Base-by-base conservation (phyloP, 1,140 invertebrate genomes). In the Gonatopus flavifemur region DNA sequence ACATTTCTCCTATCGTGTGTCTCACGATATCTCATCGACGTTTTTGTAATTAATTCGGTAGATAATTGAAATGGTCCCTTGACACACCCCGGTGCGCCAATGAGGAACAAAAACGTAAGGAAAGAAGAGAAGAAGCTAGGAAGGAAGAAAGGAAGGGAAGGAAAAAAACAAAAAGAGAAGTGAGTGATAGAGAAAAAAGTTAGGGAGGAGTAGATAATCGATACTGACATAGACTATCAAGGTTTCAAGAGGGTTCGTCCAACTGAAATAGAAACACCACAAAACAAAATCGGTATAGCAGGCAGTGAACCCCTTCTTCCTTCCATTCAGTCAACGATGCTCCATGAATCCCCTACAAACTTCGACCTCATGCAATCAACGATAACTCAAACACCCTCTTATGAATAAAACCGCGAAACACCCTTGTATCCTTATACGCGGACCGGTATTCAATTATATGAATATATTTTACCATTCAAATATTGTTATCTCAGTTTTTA, bases 161-260 rank as follows among this genome's bases (percentile, higher is more conserved):
- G n/a, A n/a, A n/a, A n/a, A n/a, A n/a, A n/a, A n/a, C n/a, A n/a
- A n/a, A n/a, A n/a, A n/a, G n/a, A n/a, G n/a, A n/a, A n/a, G n/a
- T n/a, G n/a, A n/a, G n/a, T n/a, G n/a, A n/a, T n/a, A n/a, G n/a
- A n/a, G n/a, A n/a, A n/a, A n/a, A n/a, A n/a, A n/a, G 35, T 24
- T 35, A 22, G 35, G 46, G 57, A 55, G 58, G 55, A 57, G 67
- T 72, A 68, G 70, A 73, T 74, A 74, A 74, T 74, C 72, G 69
- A 74, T 74, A 74, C 52, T 59, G 60, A 58, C 65, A 69, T 67
- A 58, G 58, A n/a, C n/a, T n/a, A n/a, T n/a, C n/a, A n/a, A n/a
- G n/a, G n/a, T n/a, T n/a, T n/a, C n/a, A 64, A 66, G 69, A 69
- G 61, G 63, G 63, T 61, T 37, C 53, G 57, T 65, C n/a, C n/a